Evolutionary conservation across 2,797 vertebrate species (phyloP), one percentile per base, ranked within the genome.

Genomic region (Sebastiscus albofasciatus): DNA sequence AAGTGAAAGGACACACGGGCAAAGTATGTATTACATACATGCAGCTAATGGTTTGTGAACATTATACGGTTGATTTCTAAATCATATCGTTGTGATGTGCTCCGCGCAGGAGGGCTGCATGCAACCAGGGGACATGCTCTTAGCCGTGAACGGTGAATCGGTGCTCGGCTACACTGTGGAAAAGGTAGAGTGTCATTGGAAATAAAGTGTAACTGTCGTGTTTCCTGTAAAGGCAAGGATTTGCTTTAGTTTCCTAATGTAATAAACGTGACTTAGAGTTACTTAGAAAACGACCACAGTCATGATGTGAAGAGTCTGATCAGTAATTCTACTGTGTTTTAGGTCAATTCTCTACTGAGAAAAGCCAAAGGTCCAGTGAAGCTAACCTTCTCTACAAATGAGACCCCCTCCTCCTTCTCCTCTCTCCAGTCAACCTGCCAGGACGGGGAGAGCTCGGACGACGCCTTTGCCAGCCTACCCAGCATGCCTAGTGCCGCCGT

Each of bases 321-420:
- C 10, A 64, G 46, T 56, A 16, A 62, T 67, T 77, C 13, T 31
- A 11, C 77, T 80, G 4, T 90, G 72, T 59, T 85, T 71, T 70
- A 98, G 97, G 97, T 97, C 84, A 96, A 94, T 83, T 94, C 78
- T 85, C 93, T 97, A 26, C 86, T 97, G 89, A 96, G 96, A 89
- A 94, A 94, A 61, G 77, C 95, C 66, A 96, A 93, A 87, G 88
- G 89, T 39, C 92, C 92, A 20, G 94, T 97, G 86, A 98, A 93
- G 85, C 93, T 98, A 87, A 97, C 96, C 54, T 83, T 97, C 90
- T 93, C 73, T 85, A 92, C 95, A 64, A 89, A 93, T 62, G 95
- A 95, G 79, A 67, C 39, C 3, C 31, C 39, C 18, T 79, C 81
- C 61, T 86, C 81, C 59, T 22, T 72, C 42, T 72, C 39, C 36